Base-by-base conservation (phyloP, 2,113 vertebrate species). In the Catharus fuscescens region DNA sequence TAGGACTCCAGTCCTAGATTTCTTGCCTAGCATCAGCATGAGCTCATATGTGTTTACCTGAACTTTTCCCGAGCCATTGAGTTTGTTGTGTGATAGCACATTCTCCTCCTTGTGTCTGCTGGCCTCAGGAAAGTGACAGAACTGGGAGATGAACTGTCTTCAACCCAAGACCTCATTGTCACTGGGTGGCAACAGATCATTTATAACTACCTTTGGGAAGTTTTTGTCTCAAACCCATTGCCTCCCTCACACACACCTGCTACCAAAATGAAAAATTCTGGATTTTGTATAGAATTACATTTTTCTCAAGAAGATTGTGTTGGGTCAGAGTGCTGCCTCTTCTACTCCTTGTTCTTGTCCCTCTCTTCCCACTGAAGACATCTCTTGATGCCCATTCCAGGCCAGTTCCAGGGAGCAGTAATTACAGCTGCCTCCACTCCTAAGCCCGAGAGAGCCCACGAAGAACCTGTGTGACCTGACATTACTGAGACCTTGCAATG, bases 141-240 rank as follows among this genome's bases (percentile, higher is more conserved):
- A 80, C 52, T 60, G 47, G 25, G 47, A 91, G 28, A 48, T 24
- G 19, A 82, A 42, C 57, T 90, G 32, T 81, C 62, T 44, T 88
- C 29, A 88, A 48, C 8, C 44, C 44, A 83, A 90, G 80, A 42
- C 47, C 7, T 92, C 45, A 54, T 50, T 72, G 82, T 59, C 42
- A 40, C 50, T 90, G n/a, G 6, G 20, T 70, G 21, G 70, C 83
- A 93, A 67, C 38, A 88, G 56, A 72, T 66, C 53, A 79, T 96
- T 96, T 95, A 64, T 97, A 95, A 92, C 44, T 92, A 82, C 59
- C 80, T 96, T 93, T 93, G 81, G 94, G 88, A 96, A 92, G 16
- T 54, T 92, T 94, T 85, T 91, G 40, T 73, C 59, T 80, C 34
- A 65, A 78, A 53, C 16, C 66, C 24, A 12, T 60, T 72, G 57